These are phyloP conservation scores for Corella eumyota DNA, from an alignment of 23 tunicate species.

Conservation along the genomic window DNA sequence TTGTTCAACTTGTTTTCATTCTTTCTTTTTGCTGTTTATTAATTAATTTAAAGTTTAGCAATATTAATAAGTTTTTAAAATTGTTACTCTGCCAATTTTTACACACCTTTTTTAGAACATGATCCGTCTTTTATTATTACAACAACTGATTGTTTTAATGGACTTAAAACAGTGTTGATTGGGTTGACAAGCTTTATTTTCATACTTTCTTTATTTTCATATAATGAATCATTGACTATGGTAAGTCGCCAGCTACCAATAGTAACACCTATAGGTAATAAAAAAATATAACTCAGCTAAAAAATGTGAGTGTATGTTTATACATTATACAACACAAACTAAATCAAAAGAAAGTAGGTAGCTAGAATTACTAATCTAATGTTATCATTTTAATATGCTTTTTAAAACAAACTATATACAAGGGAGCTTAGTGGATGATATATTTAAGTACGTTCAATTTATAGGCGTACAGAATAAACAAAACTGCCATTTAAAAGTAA, in stretches of 20 bases:
- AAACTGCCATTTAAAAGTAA: too few relatives aligned
- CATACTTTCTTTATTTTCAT: slow-evolving; percentile 57
- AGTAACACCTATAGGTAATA: not conserved
- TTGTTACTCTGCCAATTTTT: not conserved
- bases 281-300: too few relatives aligned
- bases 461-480: too few relatives aligned
- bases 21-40: not conserved
- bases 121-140: slow-evolving; percentile 6
- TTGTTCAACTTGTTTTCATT: not conserved
- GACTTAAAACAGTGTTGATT: slow-evolving; percentile 39
- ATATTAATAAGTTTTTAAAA: not conserved
- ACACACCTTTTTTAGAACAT: not conserved
- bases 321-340: too few relatives aligned
- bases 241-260: slow-evolving; percentile 22
- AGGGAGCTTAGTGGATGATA: too few relatives aligned
- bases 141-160: slow-evolving; percentile 3
- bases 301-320: too few relatives aligned
- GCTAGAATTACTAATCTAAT: too few relatives aligned
- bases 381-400: too few relatives aligned
- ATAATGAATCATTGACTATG: slow-evolving; percentile 24
- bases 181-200: slow-evolving; percentile 34
- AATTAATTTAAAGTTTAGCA: not conserved
- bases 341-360: too few relatives aligned
- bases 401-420: too few relatives aligned
- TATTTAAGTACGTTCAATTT: too few relatives aligned